These are phyloP conservation scores for Gadopsis bispinosus DNA, from an alignment of 2,797 vertebrate species.

Conservation along the genomic window DNA sequence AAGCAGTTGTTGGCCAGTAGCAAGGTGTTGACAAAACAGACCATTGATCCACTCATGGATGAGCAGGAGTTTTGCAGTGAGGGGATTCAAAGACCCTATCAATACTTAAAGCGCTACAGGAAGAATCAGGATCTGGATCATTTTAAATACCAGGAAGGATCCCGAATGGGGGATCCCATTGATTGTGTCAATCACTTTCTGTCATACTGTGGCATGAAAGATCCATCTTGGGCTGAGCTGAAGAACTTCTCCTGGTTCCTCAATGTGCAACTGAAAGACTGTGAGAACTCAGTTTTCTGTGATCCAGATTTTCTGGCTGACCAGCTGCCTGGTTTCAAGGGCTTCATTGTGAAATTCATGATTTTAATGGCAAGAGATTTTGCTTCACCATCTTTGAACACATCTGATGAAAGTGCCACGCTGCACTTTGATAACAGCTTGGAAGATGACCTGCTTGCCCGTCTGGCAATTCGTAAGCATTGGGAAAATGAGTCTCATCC, in stretches of 20 bases:
- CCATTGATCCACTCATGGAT: slow-evolving; percentile 82
- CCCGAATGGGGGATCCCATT: slow-evolving; percentile 53
- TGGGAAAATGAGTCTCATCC: slow-evolving; percentile 88
- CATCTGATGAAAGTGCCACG: slow-evolving; percentile 79
- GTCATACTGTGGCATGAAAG: slow-evolving; percentile 75
- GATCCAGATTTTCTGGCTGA: slow-evolving; percentile 75
- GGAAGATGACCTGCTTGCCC: slow-evolving; percentile 65
- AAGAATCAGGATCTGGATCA: slow-evolving; percentile 70
- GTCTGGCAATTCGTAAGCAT: slow-evolving; percentile 73
- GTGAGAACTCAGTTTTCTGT: slow-evolving; percentile 86
- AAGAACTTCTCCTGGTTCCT: slow-evolving; percentile 87
- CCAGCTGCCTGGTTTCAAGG: slow-evolving; percentile 83
- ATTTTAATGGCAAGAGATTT: slow-evolving; percentile 88
- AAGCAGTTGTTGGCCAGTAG: slow-evolving; percentile 47
- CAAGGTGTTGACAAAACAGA: neutral
- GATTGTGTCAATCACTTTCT: slow-evolving; percentile 83
- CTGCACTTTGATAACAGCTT: slow-evolving; percentile 11
- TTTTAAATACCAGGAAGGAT: slow-evolving; percentile 75
- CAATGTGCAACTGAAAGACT: slow-evolving; percentile 85
- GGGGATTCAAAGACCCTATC: slow-evolving; percentile 86
- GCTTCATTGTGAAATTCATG: slow-evolving; percentile 87
- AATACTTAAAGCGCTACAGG: slow-evolving; percentile 79
- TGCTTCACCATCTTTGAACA: slow-evolving; percentile 82
- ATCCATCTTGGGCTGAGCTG: slow-evolving; percentile 88
- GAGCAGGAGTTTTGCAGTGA: slow-evolving; percentile 78